Percentiles rank a stretch among this genome's conserved stretches.
These are phyloP conservation scores for Ophioninae sp. DNA, from an alignment of 2,888 invertebrate species.

Conservation along the genomic window DNA sequence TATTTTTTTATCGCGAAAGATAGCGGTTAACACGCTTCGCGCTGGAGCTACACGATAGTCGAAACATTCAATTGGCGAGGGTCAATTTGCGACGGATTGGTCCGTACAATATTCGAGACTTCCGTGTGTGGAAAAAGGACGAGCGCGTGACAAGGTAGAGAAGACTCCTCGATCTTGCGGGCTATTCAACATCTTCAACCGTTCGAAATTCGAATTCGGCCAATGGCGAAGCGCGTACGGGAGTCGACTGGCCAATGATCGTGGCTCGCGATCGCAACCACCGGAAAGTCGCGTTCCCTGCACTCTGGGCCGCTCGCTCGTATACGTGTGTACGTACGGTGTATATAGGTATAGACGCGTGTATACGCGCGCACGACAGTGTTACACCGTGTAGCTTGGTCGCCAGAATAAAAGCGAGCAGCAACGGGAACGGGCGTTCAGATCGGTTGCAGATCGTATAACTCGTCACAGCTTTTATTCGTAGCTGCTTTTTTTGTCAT, in stretches of 20 bases:
- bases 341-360: conserved; percentile 10
- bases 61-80: background rate
- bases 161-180: conserved; percentile 14
- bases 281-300: conserved; percentile 6
- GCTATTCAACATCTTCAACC: conserved; percentile 53
- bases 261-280: conserved; percentile 7
- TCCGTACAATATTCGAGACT: background rate
- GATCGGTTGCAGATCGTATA: conserved; percentile 66
- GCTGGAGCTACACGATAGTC: background rate
- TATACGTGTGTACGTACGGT: conserved; percentile 2
- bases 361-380: conserved; percentile 44
- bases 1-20: background rate
- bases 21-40: background rate
- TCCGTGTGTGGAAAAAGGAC: conserved; percentile 20
- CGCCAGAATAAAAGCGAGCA: conserved; percentile 73
- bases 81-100: conserved; percentile 17
- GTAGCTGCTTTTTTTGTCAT: background rate
- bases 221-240: conserved; percentile 46
- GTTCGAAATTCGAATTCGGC: conserved; percentile 59
- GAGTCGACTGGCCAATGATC: conserved; percentile 50
- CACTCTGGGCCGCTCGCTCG: conserved; percentile 18
- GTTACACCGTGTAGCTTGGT: conserved; percentile 58
- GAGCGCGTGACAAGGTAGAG: conserved; percentile 12
- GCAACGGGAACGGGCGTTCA: conserved; percentile 66
- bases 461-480: conserved; percentile 54